Percentiles rank a stretch among this genome's conserved stretches.
Evolutionary conservation across 2,113 vertebrate genomes (phyloP).

Genomic region (Harpagus bidentatus): DNA sequence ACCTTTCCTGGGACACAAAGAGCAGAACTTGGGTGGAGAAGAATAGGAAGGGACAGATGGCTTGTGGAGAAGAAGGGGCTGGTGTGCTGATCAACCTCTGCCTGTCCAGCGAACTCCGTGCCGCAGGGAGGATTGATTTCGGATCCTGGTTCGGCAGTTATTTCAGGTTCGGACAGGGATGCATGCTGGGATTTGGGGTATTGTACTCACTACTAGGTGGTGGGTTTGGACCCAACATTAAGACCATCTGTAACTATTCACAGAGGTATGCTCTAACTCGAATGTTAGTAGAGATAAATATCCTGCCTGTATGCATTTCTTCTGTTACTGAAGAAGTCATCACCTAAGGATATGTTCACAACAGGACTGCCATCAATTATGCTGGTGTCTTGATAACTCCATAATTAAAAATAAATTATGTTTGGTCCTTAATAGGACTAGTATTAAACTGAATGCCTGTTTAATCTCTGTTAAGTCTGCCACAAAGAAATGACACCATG

Average conservation of each 20-base stretch:
- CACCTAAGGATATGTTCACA: conserved; percentile 19
- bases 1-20: background rate
- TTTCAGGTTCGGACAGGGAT: background rate
- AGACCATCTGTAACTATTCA: background rate
- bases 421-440: conserved; percentile 32
- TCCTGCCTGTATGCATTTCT: background rate
- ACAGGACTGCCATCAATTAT: conserved; percentile 22
- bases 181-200: background rate
- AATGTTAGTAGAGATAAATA: background rate
- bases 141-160: background rate
- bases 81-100: background rate
- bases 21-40: background rate
- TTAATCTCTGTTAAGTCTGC: conserved; percentile 61
- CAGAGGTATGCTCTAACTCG: background rate
- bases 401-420: conserved; percentile 55
- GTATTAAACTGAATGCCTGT: conserved; percentile 54
- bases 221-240: background rate
- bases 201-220: background rate
- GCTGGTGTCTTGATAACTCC: conserved; percentile 9
- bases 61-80: background rate
- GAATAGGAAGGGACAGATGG: background rate
- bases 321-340: conserved; percentile 16
- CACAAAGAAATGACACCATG: conserved; percentile 40
- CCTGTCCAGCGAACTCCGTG: rapidly evolving
- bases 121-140: background rate